Base-by-base conservation (phyloP, 2,888 invertebrate species). In the Bhutanitis thaidina region DNA sequence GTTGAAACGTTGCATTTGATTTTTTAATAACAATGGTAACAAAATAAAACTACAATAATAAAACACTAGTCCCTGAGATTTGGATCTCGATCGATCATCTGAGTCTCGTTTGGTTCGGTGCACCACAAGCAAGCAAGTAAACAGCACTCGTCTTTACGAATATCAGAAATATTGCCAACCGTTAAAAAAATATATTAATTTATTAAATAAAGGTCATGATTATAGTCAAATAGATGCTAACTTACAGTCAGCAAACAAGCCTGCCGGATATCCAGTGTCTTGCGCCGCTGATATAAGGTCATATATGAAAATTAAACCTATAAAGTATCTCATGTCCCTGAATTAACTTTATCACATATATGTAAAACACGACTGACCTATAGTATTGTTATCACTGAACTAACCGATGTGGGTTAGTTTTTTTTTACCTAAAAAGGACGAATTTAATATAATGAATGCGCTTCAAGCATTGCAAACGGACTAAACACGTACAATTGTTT, bases 221-320 rank as follows among this genome's bases (percentile, higher is more conserved):
- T n/a, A n/a, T n/a, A n/a, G n/a, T 20, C 20, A 20, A 20, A 20
- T 20, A 20, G 20, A 5, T 20, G 20, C 20, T 20, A 8, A 35
- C 82, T 78, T 57, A 85, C 86, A 87, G 25, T 85, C 77, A 1
- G 82, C 75, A 77, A 86, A 74, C 25, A 74, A 64, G 5, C 86
- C 86, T 0, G 77, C 77, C 0, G 86, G 83, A 49, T 65, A 65
- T 1, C 82, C 85, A 1, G 72, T 72, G 34, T 82, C 73, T 15
- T 69, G 61, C 1, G 58, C 55, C 2, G 62, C 66, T 12, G 61
- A 34, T 48, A 54, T 61, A 20, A 62, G 50, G 30, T 54, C 61
- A 55, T 50, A 57, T 46, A 60, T 50, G 44, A 60, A 54, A 20
- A 63, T 45, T 13, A 61, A 25, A 16, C 61, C 16, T 29, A 61